phyloP scores from a whole-genome alignment of 2,113 vertebrate species.

The Macroglossus sobrinus region DNA sequence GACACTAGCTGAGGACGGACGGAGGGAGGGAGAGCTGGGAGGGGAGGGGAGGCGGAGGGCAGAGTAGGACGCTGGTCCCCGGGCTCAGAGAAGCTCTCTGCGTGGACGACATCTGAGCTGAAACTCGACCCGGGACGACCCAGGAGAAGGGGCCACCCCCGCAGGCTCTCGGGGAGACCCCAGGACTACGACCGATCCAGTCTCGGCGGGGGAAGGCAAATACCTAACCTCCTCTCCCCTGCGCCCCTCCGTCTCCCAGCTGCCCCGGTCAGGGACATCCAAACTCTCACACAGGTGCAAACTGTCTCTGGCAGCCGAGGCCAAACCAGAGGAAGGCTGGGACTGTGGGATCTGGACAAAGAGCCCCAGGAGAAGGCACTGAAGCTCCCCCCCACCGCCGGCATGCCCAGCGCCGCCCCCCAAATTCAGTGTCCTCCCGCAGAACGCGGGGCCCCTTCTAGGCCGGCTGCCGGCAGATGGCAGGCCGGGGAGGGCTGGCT shows the following conservation, averaged over 20 bases:
- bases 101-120: neutral
- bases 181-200: neutral
- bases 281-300: fast-evolving
- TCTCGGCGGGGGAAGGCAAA: neutral
- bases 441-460: neutral
- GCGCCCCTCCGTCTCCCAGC: fast-evolving
- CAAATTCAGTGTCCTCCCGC: too few relatives aligned
- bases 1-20: neutral
- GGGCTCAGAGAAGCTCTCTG: neutral
- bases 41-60: neutral
- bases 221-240: neutral
- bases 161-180: neutral
- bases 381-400: neutral
- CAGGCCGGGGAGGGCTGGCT: constrained; percentile 42
- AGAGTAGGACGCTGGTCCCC: fast-evolving
- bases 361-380: neutral
- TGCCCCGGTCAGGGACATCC: fast-evolving
- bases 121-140: neutral
- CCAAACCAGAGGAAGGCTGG: fast-evolving
- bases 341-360: neutral
- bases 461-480: constrained; percentile 60
- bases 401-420: too few relatives aligned
- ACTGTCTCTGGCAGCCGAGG: fast-evolving
- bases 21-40: neutral
- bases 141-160: neutral